A percentile compares a stretch with the other conserved stretches of the same genome.
These are phyloP conservation scores for Emys orbicularis DNA, from an alignment of 2,797 vertebrate genomes.

Conservation along the genomic window DNA sequence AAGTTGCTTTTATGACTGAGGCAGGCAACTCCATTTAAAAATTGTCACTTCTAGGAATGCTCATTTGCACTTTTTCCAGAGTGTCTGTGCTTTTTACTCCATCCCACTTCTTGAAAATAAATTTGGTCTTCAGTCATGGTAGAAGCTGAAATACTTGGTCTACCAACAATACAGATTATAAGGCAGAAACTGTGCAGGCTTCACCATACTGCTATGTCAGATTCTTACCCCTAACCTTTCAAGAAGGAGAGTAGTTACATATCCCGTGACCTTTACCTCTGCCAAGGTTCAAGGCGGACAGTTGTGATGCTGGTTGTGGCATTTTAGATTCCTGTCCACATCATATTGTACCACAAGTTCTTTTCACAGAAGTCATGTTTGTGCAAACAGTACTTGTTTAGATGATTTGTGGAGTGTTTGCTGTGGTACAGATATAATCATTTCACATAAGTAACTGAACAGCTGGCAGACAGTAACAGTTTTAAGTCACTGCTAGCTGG, in stretches of 20 bases:
- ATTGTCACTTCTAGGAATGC: neutral
- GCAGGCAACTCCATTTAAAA: neutral
- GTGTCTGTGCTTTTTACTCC: neutral
- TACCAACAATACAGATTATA: neutral
- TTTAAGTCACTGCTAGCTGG: conserved; percentile 8
- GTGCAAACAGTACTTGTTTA: neutral
- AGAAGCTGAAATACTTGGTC: neutral
- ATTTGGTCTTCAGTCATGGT: neutral
- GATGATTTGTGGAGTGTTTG: conserved; percentile 36
- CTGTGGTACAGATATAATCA: neutral
- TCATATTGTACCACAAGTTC: neutral
- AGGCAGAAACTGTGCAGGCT: neutral
- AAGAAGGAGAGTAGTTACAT: neutral
- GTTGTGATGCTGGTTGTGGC: neutral
- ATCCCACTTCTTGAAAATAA: neutral
- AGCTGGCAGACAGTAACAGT: conserved; percentile 5
- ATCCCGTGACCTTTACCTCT: neutral
- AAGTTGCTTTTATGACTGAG: neutral
- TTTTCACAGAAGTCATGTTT: neutral
- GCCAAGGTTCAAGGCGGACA: neutral
- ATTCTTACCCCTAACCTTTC: neutral
- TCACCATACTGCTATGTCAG: neutral
- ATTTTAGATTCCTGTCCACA: neutral
- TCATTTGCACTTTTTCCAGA: neutral
- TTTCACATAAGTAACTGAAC: neutral